These are phyloP conservation scores for Platynereis dumerilii DNA, from an alignment of 2,888 invertebrate species.

Conservation along the genomic window DNA sequence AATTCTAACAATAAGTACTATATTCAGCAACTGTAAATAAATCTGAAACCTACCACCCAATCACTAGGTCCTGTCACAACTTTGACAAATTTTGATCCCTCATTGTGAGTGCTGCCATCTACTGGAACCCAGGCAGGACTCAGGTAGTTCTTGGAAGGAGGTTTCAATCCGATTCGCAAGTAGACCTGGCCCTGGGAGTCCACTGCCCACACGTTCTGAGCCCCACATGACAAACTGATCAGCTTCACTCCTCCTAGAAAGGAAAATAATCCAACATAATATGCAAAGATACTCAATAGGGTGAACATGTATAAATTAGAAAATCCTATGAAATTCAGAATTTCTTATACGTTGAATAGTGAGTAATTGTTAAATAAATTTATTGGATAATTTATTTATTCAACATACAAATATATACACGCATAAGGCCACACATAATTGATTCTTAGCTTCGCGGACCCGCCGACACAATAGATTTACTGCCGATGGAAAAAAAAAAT, in stretches of 20 bases:
- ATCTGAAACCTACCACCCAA: slow-evolving; percentile 49
- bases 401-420: too few relatives aligned
- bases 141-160: slow-evolving; percentile 61
- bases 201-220: slow-evolving; percentile 66
- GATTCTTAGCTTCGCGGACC: too few relatives aligned
- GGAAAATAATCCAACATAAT: background rate
- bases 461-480: too few relatives aligned
- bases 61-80: slow-evolving; percentile 51
- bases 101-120: slow-evolving; percentile 47
- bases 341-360: background rate
- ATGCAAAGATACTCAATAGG: background rate
- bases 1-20: too few relatives aligned
- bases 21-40: background rate
- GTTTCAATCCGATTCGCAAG: slow-evolving; percentile 65
- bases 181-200: slow-evolving; percentile 65
- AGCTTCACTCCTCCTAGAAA: slow-evolving; percentile 59
- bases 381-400: too few relatives aligned
- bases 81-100: slow-evolving; percentile 55
- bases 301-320: background rate
- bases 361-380: too few relatives aligned
- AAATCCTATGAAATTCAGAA: background rate
- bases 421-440: too few relatives aligned
- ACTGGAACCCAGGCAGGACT: slow-evolving; percentile 67
- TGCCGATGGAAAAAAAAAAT: too few relatives aligned
- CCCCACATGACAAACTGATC: slow-evolving; percentile 64